Evolutionary conservation across 2,113 vertebrate species (phyloP), one percentile per base, ranked within the genome.

Genomic region (Dicaeum eximium): DNA sequence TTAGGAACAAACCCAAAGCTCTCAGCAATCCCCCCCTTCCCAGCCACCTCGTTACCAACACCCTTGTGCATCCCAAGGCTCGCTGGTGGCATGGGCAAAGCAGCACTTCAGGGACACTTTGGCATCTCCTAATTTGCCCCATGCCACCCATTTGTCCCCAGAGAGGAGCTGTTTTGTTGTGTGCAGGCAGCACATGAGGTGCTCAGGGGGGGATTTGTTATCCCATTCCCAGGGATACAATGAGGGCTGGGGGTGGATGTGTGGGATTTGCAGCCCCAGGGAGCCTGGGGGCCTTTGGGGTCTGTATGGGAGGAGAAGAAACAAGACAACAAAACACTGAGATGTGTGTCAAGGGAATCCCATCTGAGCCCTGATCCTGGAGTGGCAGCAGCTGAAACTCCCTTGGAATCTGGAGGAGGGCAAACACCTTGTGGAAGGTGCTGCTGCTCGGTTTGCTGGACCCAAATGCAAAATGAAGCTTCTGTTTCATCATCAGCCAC

Each of bases 141-240:
- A 2, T 94, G 97, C 67, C 96, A 95, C 77, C 82, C 64, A 85
- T 18, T 44, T 37, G 31, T 91, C 97, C 96, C 78, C 0, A 13
- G 97, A 96, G 97, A 96, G 89, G 74, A 62, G 92, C 8, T 97
- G 97, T 98, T 98, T 97, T 98, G 93, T 93, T 95, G 44, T 8
- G n/a, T 94, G 93, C 94, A 65, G 91, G 96, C 92, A 72, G 71
- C 95, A 67, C 35, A 28, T 5, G 58, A 5, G 20, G 72, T 58
- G 83, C 94, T 56, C n/a, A 2, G 0, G 30, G 38, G 95, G 95
- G 95, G 93, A 65, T 94, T 96, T 93, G 92, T 97, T 97, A 96
- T 86, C 86, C 88, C 73, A 2, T 82, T 80, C 88, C 95, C 8
- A 2, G 90, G 95, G 88, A 61, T 74, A 7, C 23, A 53, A 3